These are phyloP conservation scores for Bedellia somnulentella DNA, from an alignment of 2,888 invertebrate species.

Conservation along the genomic window DNA sequence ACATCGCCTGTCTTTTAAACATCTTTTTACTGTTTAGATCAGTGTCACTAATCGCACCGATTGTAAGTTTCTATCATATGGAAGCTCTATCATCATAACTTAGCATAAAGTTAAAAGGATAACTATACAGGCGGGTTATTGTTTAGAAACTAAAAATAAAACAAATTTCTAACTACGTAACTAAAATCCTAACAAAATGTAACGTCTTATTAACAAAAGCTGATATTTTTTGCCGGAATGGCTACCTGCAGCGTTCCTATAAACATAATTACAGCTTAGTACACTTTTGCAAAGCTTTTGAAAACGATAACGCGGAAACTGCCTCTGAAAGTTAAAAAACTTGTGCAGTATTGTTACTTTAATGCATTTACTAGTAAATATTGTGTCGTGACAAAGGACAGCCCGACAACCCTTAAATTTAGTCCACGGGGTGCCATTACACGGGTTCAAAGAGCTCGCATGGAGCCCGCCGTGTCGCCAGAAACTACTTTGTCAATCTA, in stretches of 20 bases:
- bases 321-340: constrained; percentile 54
- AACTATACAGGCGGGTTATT: no score
- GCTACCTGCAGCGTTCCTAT: constrained; percentile 52
- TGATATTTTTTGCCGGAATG: no score
- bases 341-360: constrained; percentile 54
- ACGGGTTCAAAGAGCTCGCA: constrained; percentile 55
- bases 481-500: constrained; percentile 55
- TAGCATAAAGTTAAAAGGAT: no score
- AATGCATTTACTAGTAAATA: constrained; percentile 61
- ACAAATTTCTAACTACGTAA: no score
- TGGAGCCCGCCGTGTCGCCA: constrained; percentile 36
- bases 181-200: no score
- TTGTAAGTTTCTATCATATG: no score
- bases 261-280: constrained; percentile 44
- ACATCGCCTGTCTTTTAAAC: no score
- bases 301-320: constrained; percentile 34
- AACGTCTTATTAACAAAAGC: no score
- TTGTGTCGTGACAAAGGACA: constrained; percentile 50
- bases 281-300: constrained; percentile 11
- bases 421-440: constrained; percentile 58
- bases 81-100: no score
- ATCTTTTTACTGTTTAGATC: no score
- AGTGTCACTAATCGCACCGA: no score
- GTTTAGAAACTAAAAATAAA: no score
- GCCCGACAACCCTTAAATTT: constrained; percentile 52